A percentile compares a stretch with the other conserved stretches of the same genome.
Conservation (phyloP, 2,113 vertebrate species). For the Triplophysa rosa region DNA sequence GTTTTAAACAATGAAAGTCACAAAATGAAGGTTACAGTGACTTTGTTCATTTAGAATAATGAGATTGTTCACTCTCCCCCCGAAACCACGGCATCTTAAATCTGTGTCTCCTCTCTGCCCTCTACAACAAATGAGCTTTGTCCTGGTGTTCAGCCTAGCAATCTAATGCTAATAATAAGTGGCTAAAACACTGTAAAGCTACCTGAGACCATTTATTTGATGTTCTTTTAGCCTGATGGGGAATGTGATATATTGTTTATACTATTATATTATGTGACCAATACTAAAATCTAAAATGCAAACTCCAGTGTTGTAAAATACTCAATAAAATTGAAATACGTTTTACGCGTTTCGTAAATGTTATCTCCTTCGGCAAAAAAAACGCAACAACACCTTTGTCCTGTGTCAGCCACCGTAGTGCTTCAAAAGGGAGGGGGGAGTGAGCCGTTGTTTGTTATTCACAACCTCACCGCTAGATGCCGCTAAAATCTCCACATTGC, state of each 20-base stretch:
- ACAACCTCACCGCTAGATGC: no score
- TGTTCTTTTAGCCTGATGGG: neutral
- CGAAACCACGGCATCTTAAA: neutral
- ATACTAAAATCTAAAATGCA: no score
- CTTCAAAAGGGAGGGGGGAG: no score
- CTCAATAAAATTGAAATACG: no score
- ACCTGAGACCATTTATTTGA: neutral
- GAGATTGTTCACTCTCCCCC: neutral
- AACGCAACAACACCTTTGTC: no score
- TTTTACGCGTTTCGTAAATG: no score
- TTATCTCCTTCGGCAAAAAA: no score
- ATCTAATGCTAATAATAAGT: constrained; percentile 15
- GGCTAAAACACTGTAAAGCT: neutral
- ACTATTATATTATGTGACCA: no score
- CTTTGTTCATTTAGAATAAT: constrained; percentile 24
- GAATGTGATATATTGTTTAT: neutral
- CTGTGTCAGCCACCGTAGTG: no score
- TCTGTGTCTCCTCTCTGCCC: neutral
- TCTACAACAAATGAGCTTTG: constrained; percentile 22
- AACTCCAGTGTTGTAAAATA: no score
- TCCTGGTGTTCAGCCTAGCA: neutral
- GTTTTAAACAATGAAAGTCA: neutral
- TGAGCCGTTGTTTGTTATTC: no score
- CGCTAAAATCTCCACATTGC: no score
- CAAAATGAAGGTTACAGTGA: constrained; percentile 22